phyloP scores from a whole-genome alignment of 35 echinoderm and acorn worm species.

The Anneissia japonica region DNA sequence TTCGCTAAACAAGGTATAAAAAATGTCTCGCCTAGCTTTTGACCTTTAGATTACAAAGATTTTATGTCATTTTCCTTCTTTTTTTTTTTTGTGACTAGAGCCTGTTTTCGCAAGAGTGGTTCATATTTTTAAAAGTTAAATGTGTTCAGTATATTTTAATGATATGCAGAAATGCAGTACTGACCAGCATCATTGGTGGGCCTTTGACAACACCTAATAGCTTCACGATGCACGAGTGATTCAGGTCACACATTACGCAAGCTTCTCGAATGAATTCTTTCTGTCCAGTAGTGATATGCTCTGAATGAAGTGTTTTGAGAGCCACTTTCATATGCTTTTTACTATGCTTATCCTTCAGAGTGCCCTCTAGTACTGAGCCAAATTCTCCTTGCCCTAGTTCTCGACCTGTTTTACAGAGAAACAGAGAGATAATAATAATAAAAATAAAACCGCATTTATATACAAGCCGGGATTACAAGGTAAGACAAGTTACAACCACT shows the following conservation, averaged over 20 bases:
- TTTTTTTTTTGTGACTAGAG: too few relatives aligned
- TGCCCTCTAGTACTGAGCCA: slow-evolving; percentile 81
- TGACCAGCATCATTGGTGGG: slow-evolving; percentile 75
- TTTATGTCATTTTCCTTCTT: too few relatives aligned
- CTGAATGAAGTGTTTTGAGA: slow-evolving; percentile 77
- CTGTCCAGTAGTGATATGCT: slow-evolving; percentile 83
- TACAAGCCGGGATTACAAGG: too few relatives aligned
- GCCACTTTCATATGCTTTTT: slow-evolving; percentile 43
- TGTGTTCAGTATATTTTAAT: too few relatives aligned
- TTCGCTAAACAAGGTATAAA: too few relatives aligned
- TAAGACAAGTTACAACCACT: too few relatives aligned
- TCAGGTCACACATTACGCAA: slow-evolving; percentile 80
- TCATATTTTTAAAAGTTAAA: too few relatives aligned
- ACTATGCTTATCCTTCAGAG: slow-evolving; percentile 35
- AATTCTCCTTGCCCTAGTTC: slow-evolving; percentile 97
- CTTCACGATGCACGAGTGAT: slow-evolving; percentile 84
- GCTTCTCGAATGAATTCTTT: slow-evolving; percentile 92
- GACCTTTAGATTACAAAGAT: too few relatives aligned
- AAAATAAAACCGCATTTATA: too few relatives aligned
- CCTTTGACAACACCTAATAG: slow-evolving; percentile 73
- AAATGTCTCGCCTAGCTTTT: too few relatives aligned
- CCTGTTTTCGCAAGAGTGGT: too few relatives aligned
- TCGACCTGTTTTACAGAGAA: slow-evolving; percentile 29
- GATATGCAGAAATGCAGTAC: not conserved
- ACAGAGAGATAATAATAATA: not conserved